These are phyloP conservation scores for Daphoenositta chrysoptera DNA, from an alignment of 2,113 vertebrate genomes.

Conservation along the genomic window DNA sequence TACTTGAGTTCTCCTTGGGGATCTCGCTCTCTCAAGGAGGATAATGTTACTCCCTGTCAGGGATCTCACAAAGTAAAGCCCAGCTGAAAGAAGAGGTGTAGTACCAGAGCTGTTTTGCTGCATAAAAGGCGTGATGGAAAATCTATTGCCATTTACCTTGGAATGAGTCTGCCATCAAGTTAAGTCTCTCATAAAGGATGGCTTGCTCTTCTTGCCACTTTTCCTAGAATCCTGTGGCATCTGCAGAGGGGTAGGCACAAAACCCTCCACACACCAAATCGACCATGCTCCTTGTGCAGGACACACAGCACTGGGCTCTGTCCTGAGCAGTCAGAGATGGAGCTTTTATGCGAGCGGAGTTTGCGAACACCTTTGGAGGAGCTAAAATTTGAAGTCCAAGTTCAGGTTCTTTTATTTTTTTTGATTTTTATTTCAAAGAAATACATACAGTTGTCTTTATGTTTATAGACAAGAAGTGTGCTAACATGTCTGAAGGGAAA, in stretches of 20 bases:
- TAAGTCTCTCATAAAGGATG: background rate
- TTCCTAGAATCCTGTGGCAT: background rate
- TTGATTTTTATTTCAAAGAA: background rate
- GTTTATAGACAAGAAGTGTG: fast-evolving
- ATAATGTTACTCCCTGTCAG: background rate
- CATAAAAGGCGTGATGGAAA: background rate
- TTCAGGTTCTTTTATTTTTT: background rate
- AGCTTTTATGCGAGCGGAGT: background rate
- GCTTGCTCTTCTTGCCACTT: background rate
- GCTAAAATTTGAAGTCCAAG: background rate
- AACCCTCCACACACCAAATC: background rate
- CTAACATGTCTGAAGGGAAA: background rate
- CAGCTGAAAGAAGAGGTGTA: background rate
- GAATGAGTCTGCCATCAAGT: background rate
- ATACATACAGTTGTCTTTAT: background rate
- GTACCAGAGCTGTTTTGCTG: background rate
- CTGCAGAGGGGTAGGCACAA: background rate
- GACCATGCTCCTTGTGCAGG: fast-evolving
- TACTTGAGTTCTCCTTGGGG: background rate
- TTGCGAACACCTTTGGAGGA: background rate
- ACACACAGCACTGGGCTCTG: background rate
- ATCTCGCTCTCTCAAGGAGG: background rate
- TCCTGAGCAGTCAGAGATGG: background rate
- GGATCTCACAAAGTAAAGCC: background rate
- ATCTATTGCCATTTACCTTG: no score